Base-by-base conservation (phyloP, 2,888 invertebrate species). In the Sinohyriopsis cumingii region DNA sequence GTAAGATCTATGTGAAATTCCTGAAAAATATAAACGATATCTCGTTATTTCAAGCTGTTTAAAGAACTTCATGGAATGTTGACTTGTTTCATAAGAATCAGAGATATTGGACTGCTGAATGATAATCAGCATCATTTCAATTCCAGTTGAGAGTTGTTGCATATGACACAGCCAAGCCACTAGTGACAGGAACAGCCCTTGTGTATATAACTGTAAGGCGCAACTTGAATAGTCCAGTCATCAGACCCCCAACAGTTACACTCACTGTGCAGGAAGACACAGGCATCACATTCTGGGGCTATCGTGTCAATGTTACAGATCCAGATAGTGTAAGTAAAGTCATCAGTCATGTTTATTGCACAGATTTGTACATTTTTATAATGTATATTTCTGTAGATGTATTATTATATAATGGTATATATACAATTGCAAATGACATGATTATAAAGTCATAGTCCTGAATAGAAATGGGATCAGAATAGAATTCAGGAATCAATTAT, bases 241-340 rank as follows among this genome's bases (percentile, higher is more conserved):
- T 88, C 71, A 76, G 70, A 33, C 83, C 86, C 28, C 59, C 73
- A 5, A 73, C 64, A 15, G 75, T 81, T 45, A 67, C 55, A 18
- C 74, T 85, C 5, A 68, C 72, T 24, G 67, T 87, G 18, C 75
- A 76, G 20, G 83, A 85, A 45, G 76, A 72, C 57, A 81, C 78
- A n/a, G 63, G 77, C 25, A 70, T 79, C 22, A 74, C 68, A 12
- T 69, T 76, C 55, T 81, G 83, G 82, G 79, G 86, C 25, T 76
- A 77, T 57, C 74, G 70, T 4, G 73, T 88, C 45, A 82, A 80
- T 65, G 87, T 87, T 15, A 77, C 83, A 1, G 89, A 89, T 69
- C 76, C 77, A 9, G 89, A 89, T 65, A 81, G 82, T 71, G 88
- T 87, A 76, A 81, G 86, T 18, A 25, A 56, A 18, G 20, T 24